Conservation (phyloP, 2,888 invertebrate species). For the Noctua pronuba region DNA sequence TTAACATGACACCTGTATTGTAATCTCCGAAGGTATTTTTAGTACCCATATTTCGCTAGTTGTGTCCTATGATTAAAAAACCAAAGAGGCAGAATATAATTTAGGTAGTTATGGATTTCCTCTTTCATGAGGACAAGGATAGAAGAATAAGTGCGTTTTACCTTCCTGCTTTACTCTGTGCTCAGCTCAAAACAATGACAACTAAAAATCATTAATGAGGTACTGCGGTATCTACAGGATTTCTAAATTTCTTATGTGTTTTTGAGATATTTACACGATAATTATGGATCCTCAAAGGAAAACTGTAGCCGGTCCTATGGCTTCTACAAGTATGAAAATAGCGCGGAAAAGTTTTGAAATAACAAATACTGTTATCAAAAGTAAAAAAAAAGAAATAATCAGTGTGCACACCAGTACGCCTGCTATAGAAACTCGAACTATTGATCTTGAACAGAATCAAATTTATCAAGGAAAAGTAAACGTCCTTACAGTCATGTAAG, state of each 20-base stretch:
- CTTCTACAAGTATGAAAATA: slow-evolving; percentile 74
- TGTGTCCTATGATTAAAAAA: not conserved
- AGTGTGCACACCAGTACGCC: slow-evolving; percentile 84
- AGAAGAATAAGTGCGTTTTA: not conserved
- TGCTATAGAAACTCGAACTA: slow-evolving; percentile 76
- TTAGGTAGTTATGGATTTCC: not conserved
- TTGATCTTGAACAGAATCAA: slow-evolving; percentile 80
- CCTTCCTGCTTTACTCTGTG: slow-evolving; percentile 22
- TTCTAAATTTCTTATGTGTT: slow-evolving; percentile 12
- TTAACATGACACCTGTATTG: too few species aligned
- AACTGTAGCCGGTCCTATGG: slow-evolving; percentile 80
- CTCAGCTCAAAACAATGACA: slow-evolving; percentile 35
- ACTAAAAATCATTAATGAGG: slow-evolving; percentile 40
- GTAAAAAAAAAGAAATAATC: slow-evolving; percentile 79
- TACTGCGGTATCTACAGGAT: not conserved
- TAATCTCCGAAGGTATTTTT: too few species aligned
- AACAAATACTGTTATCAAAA: slow-evolving; percentile 71
- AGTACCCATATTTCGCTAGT: not conserved
- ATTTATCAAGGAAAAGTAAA: slow-evolving; percentile 84
- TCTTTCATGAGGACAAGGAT: not conserved
- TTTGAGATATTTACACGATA: not conserved
- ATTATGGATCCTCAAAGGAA: slow-evolving; percentile 83
- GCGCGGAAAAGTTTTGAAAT: slow-evolving; percentile 80
- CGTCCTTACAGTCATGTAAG: slow-evolving; percentile 83
- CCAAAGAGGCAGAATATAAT: not conserved